Percentiles rank a stretch among this genome's conserved stretches.
These are phyloP conservation scores for Heterohyrax brucei DNA, from an alignment of 2,797 vertebrate species.

Conservation along the genomic window DNA sequence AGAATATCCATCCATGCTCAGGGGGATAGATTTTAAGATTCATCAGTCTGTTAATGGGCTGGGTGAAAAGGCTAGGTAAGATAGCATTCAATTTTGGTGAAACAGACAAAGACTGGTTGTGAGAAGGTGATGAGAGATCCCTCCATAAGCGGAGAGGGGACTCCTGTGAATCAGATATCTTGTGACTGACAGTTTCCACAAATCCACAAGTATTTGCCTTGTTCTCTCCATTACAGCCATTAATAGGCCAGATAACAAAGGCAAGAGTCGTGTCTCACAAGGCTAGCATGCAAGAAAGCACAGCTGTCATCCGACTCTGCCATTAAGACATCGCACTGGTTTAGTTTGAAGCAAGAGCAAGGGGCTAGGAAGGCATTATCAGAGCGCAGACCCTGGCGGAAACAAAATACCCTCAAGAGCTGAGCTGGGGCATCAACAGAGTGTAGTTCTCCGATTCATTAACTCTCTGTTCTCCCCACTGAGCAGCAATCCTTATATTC, in stretches of 20 bases:
- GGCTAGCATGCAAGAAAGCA: constrained; percentile 11
- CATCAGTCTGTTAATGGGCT: constrained; percentile 78
- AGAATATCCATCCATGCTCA: constrained; percentile 43
- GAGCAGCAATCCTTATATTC: constrained; percentile 56
- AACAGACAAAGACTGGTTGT: constrained; percentile 76
- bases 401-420: constrained; percentile 56
- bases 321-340: constrained; percentile 59
- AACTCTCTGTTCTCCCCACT: constrained; percentile 8
- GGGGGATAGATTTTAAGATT: constrained; percentile 71
- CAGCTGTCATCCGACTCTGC: constrained; percentile 76
- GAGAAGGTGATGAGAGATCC: constrained; percentile 82
- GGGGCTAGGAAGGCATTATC: constrained; percentile 66
- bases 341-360: constrained; percentile 46
- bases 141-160: constrained; percentile 57
- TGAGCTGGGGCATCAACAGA: neutral
- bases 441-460: neutral
- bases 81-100: constrained; percentile 71
- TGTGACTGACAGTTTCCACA: constrained; percentile 71
- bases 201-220: constrained; percentile 61
- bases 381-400: constrained; percentile 64
- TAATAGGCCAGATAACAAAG: constrained; percentile 77
- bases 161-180: constrained; percentile 71
- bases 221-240: constrained; percentile 63
- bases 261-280: constrained; percentile 57
- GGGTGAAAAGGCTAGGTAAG: constrained; percentile 78